Conservation (phyloP, 2,113 vertebrate genomes). For the Excalfactoria chinensis region DNA sequence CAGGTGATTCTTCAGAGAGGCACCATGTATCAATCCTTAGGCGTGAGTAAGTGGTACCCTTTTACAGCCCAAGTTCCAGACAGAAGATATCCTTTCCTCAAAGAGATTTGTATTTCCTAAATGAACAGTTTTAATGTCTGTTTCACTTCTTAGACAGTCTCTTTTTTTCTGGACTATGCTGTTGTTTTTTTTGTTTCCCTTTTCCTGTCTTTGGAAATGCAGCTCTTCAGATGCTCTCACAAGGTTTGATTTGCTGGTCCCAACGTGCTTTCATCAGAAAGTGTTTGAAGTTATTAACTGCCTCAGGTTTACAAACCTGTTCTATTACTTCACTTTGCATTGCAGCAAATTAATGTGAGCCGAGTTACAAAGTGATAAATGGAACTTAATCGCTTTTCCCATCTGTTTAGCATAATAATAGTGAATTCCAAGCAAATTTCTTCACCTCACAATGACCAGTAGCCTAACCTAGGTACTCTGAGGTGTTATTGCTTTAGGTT, state of each 20-base stretch:
- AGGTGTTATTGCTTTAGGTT: neutral
- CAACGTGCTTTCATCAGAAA: neutral
- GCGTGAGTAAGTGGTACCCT: neutral
- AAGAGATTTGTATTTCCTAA: neutral
- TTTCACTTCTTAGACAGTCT: neutral
- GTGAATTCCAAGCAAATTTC: neutral
- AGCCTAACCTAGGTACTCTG: slow-evolving; percentile 2
- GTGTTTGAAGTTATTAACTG: neutral
- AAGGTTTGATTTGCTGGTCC: neutral
- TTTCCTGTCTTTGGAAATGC: neutral
- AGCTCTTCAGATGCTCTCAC: neutral
- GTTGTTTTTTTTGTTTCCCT: neutral
- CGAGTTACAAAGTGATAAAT: neutral
- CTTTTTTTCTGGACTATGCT: neutral
- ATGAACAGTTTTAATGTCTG: neutral
- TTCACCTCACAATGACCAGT: neutral
- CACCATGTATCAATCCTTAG: accelerated
- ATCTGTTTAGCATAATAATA: neutral
- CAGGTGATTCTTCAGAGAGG: neutral
- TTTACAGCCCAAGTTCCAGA: neutral
- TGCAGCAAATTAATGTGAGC: neutral
- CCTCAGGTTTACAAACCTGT: neutral
- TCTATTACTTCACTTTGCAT: neutral
- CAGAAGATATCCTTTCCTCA: neutral
- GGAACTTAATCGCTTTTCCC: neutral